These are phyloP conservation scores for Montipora efflorescens DNA, from an alignment of 64 coral and sea anemone species.

Conservation along the genomic window DNA sequence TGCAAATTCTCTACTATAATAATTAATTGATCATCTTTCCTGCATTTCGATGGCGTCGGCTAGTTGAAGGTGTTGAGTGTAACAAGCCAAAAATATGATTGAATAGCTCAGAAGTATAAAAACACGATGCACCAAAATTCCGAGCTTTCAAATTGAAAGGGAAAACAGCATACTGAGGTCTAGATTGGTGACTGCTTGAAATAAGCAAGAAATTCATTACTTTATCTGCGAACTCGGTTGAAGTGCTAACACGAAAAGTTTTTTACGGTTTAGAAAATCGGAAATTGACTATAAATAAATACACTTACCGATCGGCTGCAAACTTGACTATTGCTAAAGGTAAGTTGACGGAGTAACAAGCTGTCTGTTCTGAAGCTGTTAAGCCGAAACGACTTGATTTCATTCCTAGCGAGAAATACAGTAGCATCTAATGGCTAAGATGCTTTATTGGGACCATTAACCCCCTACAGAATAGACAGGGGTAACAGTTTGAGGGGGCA, in stretches of 20 bases:
- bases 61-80: background rate
- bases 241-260: background rate
- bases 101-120: background rate
- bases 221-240: background rate
- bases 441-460: conserved; percentile 46
- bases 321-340: background rate
- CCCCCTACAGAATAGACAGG: conserved; percentile 29
- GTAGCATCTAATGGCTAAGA: conserved; percentile 4
- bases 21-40: background rate
- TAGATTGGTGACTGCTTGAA: background rate
- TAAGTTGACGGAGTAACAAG: background rate
- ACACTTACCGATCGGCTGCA: background rate
- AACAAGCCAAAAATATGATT: background rate
- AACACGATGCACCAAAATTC: background rate
- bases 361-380: background rate
- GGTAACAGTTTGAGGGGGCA: conserved; percentile 43
- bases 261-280: background rate
- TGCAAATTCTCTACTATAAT: background rate
- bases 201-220: background rate
- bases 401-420: conserved; percentile 33
- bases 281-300: background rate
- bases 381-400: background rate
- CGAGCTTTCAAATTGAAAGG: background rate
- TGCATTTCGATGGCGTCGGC: background rate
- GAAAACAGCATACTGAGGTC: background rate